A percentile compares a stretch with the other conserved stretches of the same genome.
Evolutionary conservation across 53 echinoderm and acorn worm genomes (phyloP).

Genomic region (Echinarachnius parma): DNA sequence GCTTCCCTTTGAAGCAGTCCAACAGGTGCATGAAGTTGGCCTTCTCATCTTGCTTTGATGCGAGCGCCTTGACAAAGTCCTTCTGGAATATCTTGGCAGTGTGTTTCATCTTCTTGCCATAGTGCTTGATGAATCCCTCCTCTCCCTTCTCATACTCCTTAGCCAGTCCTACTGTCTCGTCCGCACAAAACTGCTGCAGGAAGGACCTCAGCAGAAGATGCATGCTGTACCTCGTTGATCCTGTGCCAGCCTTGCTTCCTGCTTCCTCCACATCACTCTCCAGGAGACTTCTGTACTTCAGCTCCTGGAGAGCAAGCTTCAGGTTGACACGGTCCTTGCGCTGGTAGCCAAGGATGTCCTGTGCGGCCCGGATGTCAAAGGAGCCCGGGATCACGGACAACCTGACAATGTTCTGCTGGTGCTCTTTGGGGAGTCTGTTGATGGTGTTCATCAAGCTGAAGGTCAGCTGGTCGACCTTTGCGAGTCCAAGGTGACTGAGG

Average conservation of each 20-base stretch:
- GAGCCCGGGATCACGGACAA: conserved; percentile 87
- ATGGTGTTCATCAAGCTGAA: conserved; percentile 70
- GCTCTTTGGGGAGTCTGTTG: conserved; percentile 52
- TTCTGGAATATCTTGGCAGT: conserved; percentile 58
- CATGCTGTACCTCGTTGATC: conserved; percentile 61
- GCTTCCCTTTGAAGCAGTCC: conserved; percentile 55
- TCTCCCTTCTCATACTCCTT: conserved; percentile 60
- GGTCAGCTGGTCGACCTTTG: conserved; percentile 67
- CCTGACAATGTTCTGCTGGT: conserved; percentile 62
- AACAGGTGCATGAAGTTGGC: conserved; percentile 62
- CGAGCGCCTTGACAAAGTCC: conserved; percentile 50
- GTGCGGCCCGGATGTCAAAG: conserved; percentile 79
- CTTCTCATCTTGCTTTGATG: conserved; percentile 56
- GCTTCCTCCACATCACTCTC: conserved; percentile 68
- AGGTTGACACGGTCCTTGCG: conserved; percentile 68
- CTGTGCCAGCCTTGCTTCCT: conserved; percentile 37
- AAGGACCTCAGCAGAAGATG: conserved; percentile 89
- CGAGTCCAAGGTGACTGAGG: conserved; percentile 68
- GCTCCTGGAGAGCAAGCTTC: conserved; percentile 73
- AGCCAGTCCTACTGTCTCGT: neutral
- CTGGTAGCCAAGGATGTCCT: conserved; percentile 72
- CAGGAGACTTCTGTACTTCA: conserved; percentile 84
- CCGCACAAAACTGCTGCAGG: conserved; percentile 58
- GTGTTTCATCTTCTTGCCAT: conserved; percentile 56
- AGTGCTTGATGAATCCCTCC: conserved; percentile 65